phyloP scores from a whole-genome alignment of 2,888 invertebrate species.

The Dendrolimus pini region DNA sequence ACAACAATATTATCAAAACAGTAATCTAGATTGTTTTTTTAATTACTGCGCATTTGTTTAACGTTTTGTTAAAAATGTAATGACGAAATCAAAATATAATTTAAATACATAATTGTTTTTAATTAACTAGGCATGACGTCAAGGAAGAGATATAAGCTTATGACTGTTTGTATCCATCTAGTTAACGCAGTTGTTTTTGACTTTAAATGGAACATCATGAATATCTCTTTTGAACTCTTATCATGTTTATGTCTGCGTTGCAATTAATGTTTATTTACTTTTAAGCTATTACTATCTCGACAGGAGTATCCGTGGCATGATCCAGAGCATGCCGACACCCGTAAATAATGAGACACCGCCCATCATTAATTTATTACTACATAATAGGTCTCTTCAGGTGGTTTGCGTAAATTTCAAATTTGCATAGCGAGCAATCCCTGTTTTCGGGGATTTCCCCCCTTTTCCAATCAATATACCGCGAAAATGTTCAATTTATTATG shows the following conservation, averaged over 20 bases:
- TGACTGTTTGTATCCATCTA: not conserved
- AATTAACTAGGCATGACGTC: not conserved
- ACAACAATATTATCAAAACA: not conserved
- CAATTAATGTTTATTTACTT: constrained; percentile 26
- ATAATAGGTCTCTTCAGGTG: too few relatives aligned
- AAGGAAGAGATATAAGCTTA: not conserved
- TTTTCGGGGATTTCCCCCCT: too few relatives aligned
- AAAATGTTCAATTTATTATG: too few relatives aligned
- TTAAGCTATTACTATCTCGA: constrained; percentile 27
- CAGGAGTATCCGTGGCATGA: constrained; percentile 22
- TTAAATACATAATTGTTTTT: not conserved
- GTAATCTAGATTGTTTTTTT: not conserved
- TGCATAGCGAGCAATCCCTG: too few relatives aligned
- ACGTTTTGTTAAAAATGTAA: not conserved
- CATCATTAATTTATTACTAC: too few relatives aligned
- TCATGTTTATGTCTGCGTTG: constrained; percentile 38
- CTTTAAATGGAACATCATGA: constrained; percentile 18
- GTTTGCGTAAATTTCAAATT: too few relatives aligned
- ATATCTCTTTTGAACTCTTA: constrained; percentile 39
- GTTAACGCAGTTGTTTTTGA: constrained; percentile 21
- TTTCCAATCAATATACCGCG: too few relatives aligned
- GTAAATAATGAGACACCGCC: constrained; percentile 15
- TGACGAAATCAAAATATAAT: not conserved
- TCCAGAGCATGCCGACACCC: constrained; percentile 27
- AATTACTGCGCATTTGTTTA: not conserved